phyloP scores from a whole-genome alignment of 2,797 vertebrate species.

The Gorsachius magnificus region DNA sequence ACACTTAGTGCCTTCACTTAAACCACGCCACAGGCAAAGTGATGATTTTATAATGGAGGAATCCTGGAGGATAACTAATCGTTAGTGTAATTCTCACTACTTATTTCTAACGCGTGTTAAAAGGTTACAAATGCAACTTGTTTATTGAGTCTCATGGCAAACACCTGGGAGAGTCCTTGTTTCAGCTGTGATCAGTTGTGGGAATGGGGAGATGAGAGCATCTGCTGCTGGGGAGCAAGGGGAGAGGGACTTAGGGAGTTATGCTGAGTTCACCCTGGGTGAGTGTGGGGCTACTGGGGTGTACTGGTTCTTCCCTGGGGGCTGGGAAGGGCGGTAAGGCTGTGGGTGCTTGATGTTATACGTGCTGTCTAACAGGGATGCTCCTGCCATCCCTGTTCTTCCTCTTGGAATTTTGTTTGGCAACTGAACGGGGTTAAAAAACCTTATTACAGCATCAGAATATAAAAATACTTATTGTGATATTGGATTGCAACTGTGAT shows the following conservation, averaged over 20 bases:
- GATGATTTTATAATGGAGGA: not conserved
- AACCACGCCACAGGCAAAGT: not conserved
- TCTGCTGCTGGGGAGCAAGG: not conserved
- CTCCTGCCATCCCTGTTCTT: not conserved
- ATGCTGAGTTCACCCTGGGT: not conserved
- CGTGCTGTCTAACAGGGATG: rapidly evolving
- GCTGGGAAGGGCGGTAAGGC: rapidly evolving
- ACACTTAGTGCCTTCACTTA: not conserved
- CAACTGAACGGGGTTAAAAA: not conserved
- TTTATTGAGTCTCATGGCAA: not conserved
- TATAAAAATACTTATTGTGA: not conserved
- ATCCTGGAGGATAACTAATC: not conserved
- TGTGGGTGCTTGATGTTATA: rapidly evolving
- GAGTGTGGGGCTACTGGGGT: not conserved
- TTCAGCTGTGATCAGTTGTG: not conserved
- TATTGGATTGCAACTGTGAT: rapidly evolving
- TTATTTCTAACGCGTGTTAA: not conserved
- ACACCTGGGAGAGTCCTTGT: not conserved
- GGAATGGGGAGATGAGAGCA: not conserved
- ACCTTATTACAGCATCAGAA: no score
- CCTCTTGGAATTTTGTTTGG: no score
- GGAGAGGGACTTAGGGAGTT: rapidly evolving
- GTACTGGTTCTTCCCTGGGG: not conserved
- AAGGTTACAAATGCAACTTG: not conserved
- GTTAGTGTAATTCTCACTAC: not conserved